Conservation (phyloP, 2,888 invertebrate genomes). For the Ptychoptera albimana region DNA sequence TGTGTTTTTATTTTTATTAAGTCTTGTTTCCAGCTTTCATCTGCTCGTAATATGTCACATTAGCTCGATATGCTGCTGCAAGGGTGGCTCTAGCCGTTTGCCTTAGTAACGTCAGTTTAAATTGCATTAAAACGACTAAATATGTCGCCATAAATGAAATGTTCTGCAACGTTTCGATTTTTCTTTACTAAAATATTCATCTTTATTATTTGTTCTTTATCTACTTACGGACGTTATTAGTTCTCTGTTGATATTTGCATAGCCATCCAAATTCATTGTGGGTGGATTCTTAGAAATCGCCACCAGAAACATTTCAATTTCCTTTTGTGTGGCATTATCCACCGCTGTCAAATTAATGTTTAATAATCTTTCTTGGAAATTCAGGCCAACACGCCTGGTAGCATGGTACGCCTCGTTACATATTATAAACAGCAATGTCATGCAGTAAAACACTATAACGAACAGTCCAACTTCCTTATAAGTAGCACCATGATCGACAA, state of each 20-base stretch:
- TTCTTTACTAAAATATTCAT: slow-evolving; percentile 4
- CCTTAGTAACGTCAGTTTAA: slow-evolving; percentile 45
- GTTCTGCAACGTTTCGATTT: slow-evolving; percentile 39
- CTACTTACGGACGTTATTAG: slow-evolving; percentile 46
- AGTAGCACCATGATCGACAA: slow-evolving; percentile 52
- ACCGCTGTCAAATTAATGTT: slow-evolving; percentile 50
- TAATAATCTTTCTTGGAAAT: slow-evolving; percentile 45
- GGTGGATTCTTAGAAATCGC: slow-evolving; percentile 61
- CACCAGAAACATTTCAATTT: slow-evolving; percentile 56
- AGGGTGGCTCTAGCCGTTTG: slow-evolving; percentile 28
- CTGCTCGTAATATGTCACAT: background rate
- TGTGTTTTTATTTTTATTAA: background rate
- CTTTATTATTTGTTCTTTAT: background rate
- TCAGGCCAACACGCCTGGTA: slow-evolving; percentile 42
- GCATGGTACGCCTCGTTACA: slow-evolving; percentile 59
- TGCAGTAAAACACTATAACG: slow-evolving; percentile 53
- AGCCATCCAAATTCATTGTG: slow-evolving; percentile 59
- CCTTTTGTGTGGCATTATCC: slow-evolving; percentile 46
- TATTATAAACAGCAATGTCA: slow-evolving; percentile 51
- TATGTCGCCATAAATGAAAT: slow-evolving; percentile 57
- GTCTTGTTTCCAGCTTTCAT: background rate
- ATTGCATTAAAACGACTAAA: slow-evolving; percentile 55
- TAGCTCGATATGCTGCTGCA: background rate
- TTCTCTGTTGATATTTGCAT: slow-evolving; percentile 53
- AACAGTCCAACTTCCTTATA: slow-evolving; percentile 56